phyloP scores from a whole-genome alignment of 1,140 invertebrate species.

The Pachyrhynchus sulphureomaculatus region DNA sequence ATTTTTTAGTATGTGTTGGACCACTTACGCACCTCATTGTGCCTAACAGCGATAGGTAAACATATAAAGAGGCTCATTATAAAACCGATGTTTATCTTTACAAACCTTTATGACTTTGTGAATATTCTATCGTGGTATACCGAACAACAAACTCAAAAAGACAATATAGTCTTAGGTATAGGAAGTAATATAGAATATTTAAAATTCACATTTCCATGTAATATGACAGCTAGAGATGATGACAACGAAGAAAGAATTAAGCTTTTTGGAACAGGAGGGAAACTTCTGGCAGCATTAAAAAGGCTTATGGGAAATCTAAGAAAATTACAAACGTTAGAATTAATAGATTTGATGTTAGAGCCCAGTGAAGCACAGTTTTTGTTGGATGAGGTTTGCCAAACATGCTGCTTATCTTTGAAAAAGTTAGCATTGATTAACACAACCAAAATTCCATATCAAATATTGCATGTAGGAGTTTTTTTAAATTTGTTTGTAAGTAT shows the following conservation, averaged over 20 bases:
- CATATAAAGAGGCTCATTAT: slow-evolving; percentile 70
- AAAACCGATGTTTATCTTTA: slow-evolving; percentile 75
- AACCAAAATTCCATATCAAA: slow-evolving; percentile 70
- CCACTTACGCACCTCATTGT: slow-evolving; percentile 72
- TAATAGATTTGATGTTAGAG: slow-evolving; percentile 78
- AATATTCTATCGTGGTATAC: slow-evolving; percentile 75
- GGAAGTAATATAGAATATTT: slow-evolving; percentile 62
- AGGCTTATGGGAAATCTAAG: slow-evolving; percentile 69
- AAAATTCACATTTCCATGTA: slow-evolving; percentile 79
- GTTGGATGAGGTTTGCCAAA: slow-evolving; percentile 72
- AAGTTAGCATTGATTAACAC: slow-evolving; percentile 73
- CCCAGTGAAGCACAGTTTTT: slow-evolving; percentile 67
- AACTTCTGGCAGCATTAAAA: slow-evolving; percentile 68
- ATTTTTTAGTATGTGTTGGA: slow-evolving; percentile 67
- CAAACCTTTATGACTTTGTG: slow-evolving; percentile 84
- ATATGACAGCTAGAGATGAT: slow-evolving; percentile 64
- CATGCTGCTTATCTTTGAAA: slow-evolving; percentile 64
- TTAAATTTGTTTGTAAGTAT: slow-evolving; percentile 66
- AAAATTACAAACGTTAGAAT: slow-evolving; percentile 64
- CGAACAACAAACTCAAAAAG: slow-evolving; percentile 51
- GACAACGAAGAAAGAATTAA: slow-evolving; percentile 61
- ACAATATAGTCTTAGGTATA: slow-evolving; percentile 52
- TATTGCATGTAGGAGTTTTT: slow-evolving; percentile 78
- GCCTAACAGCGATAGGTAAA: slow-evolving; percentile 68
- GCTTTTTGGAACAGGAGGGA: slow-evolving; percentile 77